Evolutionary conservation across 2,888 invertebrate species (phyloP), one percentile per base, ranked within the genome.

Genomic region (Amblyjoppa fuscipennis): DNA sequence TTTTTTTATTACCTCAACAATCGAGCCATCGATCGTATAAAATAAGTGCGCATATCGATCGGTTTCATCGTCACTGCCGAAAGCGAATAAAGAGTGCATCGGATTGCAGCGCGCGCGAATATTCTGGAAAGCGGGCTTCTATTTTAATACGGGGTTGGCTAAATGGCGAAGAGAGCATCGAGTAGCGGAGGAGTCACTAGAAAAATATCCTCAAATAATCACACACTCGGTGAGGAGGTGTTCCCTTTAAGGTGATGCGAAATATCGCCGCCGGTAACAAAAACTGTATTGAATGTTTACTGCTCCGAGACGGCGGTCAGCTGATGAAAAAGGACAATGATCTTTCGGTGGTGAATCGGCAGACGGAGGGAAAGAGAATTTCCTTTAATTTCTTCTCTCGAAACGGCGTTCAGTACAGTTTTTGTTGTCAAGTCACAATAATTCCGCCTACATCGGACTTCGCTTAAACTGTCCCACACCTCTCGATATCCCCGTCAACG

Each of bases 121-220:
- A 25, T 66, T 20, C 31, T 53, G 28, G 34, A 56, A 20, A 53
- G 20, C 74, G 76, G 31, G 83, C 71, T 82, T 81, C 81, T 83
- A 76, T 84, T 87, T 83, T 76, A 78, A 86, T 79, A 84, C 86
- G 64, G 53, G 53, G 68, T 28, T 28, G 34, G 59, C 66, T 41
- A 56, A 51, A 69, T 49, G 59, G 68, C 89, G 84, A 91, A 61
- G 87, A 89, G 88, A 86, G 88, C 88, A 89, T 86, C 88, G 88
- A 84, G 81, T 71, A 85, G 85, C 77, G 38, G 53, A 68, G 87
- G 90, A 92, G 92, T 91, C 92, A 90, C 91, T 92, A 92, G 90
- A 93, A 93, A 93, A 93, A 93, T 93, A 93, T 91, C 92, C 91
- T 90, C 90, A 92, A 93, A 93, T 93, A 93, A 92, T 49, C 45